Conservation (phyloP, 2,797 vertebrate species). For the Harpagifer antarcticus region DNA sequence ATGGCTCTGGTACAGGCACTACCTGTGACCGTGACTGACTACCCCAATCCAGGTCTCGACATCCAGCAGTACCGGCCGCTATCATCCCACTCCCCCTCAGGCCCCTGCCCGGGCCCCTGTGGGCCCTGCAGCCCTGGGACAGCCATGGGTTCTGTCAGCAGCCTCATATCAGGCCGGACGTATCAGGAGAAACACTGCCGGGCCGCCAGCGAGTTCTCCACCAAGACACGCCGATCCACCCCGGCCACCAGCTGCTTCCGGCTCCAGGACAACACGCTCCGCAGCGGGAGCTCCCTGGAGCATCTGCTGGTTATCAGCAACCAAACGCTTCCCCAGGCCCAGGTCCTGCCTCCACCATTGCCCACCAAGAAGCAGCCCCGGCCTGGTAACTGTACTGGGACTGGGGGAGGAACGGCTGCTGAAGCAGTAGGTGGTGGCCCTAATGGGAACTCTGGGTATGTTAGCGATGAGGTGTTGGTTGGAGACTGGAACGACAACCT, state of each 20-base stretch:
- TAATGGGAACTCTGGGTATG: conserved; percentile 85
- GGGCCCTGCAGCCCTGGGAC: conserved; percentile 68
- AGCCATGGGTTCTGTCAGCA: conserved; percentile 97
- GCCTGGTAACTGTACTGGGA: conserved; percentile 65
- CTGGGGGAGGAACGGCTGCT: conserved; percentile 19
- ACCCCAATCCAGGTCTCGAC: conserved; percentile 82
- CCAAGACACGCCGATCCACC: conserved; percentile 83
- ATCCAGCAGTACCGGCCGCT: conserved; percentile 79
- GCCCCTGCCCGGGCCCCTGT: conserved; percentile 62
- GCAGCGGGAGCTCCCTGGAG: conserved; percentile 88
- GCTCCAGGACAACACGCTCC: conserved; percentile 82
- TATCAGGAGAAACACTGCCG: conserved; percentile 89
- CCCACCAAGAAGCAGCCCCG: conserved; percentile 88
- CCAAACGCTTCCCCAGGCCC: conserved; percentile 67
- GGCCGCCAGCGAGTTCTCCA: conserved; percentile 81
- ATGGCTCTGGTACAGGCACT: conserved; percentile 97
- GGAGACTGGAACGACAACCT: conserved; percentile 90
- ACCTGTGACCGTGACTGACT: conserved; percentile 90
- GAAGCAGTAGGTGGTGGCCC: conserved; percentile 43
- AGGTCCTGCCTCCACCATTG: conserved; percentile 79
- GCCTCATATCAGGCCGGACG: conserved; percentile 93
- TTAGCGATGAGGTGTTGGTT: conserved; percentile 87
- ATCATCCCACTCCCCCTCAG: conserved; percentile 68
- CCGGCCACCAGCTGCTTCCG: conserved; percentile 89
- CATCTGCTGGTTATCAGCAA: conserved; percentile 86